Evolutionary conservation across 1,140 invertebrate species (phyloP).

Genomic region (Trissolcus basalis): DNA sequence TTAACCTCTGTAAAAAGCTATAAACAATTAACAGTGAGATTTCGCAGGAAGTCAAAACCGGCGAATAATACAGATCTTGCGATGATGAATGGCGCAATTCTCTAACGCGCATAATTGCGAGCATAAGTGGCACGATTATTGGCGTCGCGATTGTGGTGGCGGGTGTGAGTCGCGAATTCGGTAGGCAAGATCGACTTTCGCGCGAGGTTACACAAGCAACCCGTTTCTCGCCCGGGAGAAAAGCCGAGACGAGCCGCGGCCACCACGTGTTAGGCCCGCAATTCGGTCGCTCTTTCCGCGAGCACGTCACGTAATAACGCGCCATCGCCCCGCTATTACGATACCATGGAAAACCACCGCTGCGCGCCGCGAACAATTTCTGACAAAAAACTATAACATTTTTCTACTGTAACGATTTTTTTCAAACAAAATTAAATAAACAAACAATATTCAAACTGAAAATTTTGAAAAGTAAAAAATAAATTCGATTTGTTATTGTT

Average conservation of each 20-base stretch:
- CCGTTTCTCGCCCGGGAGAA: conserved; percentile 55
- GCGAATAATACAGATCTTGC: conserved; percentile 4
- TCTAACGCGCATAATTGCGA: conserved; percentile 10
- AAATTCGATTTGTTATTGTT: no score
- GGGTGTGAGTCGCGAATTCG: conserved; percentile 35
- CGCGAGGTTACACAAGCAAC: conserved; percentile 68
- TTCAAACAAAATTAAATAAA: no score
- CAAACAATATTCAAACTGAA: no score
- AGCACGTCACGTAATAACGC: conserved; percentile 26
- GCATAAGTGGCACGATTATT: conserved; percentile 22
- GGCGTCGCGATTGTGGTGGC: conserved; percentile 45
- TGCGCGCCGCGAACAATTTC: background rate
- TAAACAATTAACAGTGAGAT: background rate
- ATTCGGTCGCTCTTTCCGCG: conserved; percentile 21
- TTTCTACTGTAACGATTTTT: no score
- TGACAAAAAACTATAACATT: background rate
- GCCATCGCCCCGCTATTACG: conserved; percentile 14
- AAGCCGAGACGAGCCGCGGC: conserved; percentile 36
- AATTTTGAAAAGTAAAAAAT: no score
- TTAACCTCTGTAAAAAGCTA: no score
- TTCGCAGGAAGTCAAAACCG: conserved; percentile 5
- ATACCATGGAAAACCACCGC: conserved; percentile 3
- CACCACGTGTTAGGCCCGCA: conserved; percentile 35
- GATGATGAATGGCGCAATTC: conserved; percentile 32
- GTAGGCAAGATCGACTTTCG: conserved; percentile 63